These are phyloP conservation scores for Lithosia quadra DNA, from an alignment of 2,888 invertebrate genomes.

Conservation along the genomic window DNA sequence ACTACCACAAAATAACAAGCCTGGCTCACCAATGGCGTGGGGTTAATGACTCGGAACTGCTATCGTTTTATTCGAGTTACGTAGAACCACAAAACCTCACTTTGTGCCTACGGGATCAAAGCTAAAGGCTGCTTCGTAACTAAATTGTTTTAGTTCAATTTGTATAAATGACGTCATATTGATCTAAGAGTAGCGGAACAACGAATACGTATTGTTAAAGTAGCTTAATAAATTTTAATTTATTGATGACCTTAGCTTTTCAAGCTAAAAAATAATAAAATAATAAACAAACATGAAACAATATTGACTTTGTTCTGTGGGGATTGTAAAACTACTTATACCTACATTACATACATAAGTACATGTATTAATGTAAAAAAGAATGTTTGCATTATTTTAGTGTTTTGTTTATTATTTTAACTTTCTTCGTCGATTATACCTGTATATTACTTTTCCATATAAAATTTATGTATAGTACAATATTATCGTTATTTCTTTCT, in stretches of 20 bases:
- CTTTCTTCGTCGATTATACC: no score
- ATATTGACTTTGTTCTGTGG: not conserved
- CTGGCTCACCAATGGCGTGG: constrained; percentile 39
- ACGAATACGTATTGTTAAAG: not conserved
- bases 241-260: not conserved
- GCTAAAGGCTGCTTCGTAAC: constrained; percentile 9
- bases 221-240: not conserved
- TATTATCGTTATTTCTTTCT: no score
- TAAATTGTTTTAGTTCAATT: constrained; percentile 26
- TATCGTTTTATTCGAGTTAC: constrained; percentile 60
- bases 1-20: constrained; percentile 55
- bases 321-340: not conserved
- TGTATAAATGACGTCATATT: constrained; percentile 1
- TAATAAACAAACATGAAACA: not conserved
- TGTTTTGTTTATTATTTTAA: no score
- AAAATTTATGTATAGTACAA: no score
- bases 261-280: not conserved
- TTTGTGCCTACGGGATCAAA: constrained; percentile 22
- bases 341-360: no score
- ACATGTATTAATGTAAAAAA: no score
- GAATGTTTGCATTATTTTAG: no score
- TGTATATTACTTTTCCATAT: no score
- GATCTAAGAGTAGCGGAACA: not conserved
- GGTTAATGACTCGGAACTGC: constrained; percentile 66
- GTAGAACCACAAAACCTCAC: constrained; percentile 36